Percentiles rank a stretch among this genome's conserved stretches.
These are phyloP conservation scores for Eristalis arbustorum DNA, from an alignment of 2,888 invertebrate genomes.

Conservation along the genomic window DNA sequence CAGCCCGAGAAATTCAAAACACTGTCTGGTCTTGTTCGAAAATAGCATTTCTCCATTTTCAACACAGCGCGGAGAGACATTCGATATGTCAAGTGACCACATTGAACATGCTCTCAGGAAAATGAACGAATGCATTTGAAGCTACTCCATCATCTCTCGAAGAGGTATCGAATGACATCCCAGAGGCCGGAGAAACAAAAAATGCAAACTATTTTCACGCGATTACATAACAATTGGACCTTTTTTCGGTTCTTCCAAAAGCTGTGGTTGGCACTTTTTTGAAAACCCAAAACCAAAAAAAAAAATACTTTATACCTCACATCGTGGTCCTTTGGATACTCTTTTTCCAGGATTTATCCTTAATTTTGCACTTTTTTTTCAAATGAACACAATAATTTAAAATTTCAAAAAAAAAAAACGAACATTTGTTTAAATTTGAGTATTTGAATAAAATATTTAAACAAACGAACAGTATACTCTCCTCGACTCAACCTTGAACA, in stretches of 20 bases:
- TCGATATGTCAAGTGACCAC: constrained; percentile 28
- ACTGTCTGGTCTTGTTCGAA: background rate
- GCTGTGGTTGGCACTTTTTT: background rate
- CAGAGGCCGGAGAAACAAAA: constrained; percentile 32
- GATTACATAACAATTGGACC: constrained; percentile 47
- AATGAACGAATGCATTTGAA: background rate
- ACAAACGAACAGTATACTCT: constrained; percentile 18
- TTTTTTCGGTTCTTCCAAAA: background rate
- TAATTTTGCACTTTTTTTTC: constrained; percentile 9
- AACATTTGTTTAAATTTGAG: background rate
- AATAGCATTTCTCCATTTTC: constrained; percentile 11
- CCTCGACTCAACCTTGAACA: constrained; percentile 46
- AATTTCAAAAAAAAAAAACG: background rate
- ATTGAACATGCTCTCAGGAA: constrained; percentile 7
- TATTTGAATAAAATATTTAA: constrained; percentile 12
- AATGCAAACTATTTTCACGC: constrained; percentile 49
- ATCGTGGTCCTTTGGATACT: constrained; percentile 11
- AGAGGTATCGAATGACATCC: constrained; percentile 54
- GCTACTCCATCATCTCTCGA: constrained; percentile 30
- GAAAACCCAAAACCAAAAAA: background rate
- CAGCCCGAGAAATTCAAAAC: background rate
- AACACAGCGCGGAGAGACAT: constrained; percentile 14
- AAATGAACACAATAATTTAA: background rate
- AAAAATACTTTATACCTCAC: constrained; percentile 38
- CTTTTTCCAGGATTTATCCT: background rate